Conservation (phyloP, 2,113 vertebrate species). For the Onychostruthus taczanowskii region DNA sequence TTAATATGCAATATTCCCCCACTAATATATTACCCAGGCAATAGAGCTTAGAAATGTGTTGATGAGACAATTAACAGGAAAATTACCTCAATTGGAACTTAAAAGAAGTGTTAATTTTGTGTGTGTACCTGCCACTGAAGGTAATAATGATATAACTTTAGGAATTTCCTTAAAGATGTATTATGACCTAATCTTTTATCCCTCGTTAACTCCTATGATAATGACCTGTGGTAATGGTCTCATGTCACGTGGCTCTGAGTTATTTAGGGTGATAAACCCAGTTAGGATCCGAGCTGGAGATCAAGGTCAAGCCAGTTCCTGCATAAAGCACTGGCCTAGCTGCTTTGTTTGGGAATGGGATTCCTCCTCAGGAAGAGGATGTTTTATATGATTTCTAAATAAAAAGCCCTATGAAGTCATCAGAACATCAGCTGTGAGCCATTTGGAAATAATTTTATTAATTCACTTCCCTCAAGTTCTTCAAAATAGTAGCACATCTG, state of each 20-base stretch:
- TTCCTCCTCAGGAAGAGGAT: neutral
- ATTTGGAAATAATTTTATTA: constrained; percentile 46
- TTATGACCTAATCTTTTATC: neutral
- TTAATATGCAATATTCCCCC: neutral
- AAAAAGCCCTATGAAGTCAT: neutral
- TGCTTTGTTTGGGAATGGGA: neutral
- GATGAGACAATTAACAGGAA: neutral
- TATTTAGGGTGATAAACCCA: neutral
- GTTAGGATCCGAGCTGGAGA: neutral
- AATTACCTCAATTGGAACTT: neutral
- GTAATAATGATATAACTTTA: neutral
- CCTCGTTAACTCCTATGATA: neutral
- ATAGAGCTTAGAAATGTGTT: neutral
- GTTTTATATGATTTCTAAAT: neutral
- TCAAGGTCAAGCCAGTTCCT: neutral
- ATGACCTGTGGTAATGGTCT: neutral
- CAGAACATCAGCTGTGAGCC: constrained; percentile 25
- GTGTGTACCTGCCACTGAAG: neutral
- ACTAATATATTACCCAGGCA: neutral
- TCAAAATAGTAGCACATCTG: constrained; percentile 56
- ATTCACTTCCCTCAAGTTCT: constrained; percentile 40
- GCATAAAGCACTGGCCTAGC: neutral
- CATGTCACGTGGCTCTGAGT: neutral
- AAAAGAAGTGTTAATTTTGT: neutral
- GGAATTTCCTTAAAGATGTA: neutral